Evolutionary conservation across 2,797 vertebrate genomes (phyloP).

Genomic region (Mormyrus hasselquistii): DNA sequence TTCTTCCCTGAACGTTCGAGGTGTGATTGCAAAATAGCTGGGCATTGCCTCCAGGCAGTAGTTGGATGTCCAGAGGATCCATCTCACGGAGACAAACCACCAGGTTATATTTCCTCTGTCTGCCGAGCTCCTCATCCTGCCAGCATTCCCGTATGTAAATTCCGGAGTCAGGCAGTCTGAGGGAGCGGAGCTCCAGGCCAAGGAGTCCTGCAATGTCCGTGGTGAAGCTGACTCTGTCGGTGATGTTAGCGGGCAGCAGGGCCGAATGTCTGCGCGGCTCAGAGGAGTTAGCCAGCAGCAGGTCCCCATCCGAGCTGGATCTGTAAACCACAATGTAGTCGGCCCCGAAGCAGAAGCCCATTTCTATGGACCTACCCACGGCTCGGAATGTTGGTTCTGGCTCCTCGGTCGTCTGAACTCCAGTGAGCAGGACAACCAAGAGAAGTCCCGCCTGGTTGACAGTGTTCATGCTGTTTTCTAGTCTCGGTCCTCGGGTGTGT

Average conservation of each 20-base stretch:
- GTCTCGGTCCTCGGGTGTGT: constrained; percentile 25
- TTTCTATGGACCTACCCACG: constrained; percentile 34
- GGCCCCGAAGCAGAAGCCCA: constrained; percentile 58
- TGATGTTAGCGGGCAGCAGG: constrained; percentile 35
- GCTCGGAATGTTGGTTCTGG: constrained; percentile 39
- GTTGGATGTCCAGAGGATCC: constrained; percentile 30
- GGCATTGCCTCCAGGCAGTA: constrained; percentile 19
- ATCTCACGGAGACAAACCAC: constrained; percentile 49
- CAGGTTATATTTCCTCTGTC: constrained; percentile 36
- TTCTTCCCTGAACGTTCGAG: constrained; percentile 5
- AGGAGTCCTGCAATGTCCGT: constrained; percentile 24
- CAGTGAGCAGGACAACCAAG: constrained; percentile 44
- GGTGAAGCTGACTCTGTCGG: constrained; percentile 40
- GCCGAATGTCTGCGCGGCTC: not conserved
- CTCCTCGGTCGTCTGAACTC: constrained; percentile 32
- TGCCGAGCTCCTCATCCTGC: constrained; percentile 33
- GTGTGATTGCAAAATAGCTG: constrained; percentile 46
- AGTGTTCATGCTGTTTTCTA: constrained; percentile 43
- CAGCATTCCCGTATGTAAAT: constrained; percentile 60
- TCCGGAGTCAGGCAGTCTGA: constrained; percentile 51
- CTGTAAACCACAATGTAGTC: constrained; percentile 57
- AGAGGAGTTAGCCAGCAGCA: constrained; percentile 59
- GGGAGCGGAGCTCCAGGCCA: constrained; percentile 45
- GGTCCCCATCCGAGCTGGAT: constrained; percentile 36
- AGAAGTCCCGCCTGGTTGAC: constrained; percentile 31